phyloP scores from a whole-genome alignment of 2,888 invertebrate species.

The Drosophila neoperkinsi region DNA sequence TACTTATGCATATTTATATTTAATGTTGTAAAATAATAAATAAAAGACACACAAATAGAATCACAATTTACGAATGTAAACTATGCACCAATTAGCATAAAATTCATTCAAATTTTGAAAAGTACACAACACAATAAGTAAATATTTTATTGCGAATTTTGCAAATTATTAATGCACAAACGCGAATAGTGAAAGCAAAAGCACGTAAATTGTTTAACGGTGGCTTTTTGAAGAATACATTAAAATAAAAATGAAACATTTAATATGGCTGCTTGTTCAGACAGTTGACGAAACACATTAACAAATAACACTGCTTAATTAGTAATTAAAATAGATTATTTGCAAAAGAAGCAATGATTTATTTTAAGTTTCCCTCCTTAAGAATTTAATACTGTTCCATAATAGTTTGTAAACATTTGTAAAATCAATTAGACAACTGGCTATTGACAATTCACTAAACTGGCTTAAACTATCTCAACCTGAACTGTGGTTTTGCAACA shows the following conservation, averaged over 20 bases:
- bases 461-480: neutral
- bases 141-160: neutral
- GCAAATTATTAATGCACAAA: conserved; percentile 7
- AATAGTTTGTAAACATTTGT: neutral
- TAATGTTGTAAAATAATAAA: neutral
- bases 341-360: neutral
- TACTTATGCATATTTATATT: neutral
- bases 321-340: neutral
- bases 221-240: conserved; percentile 1
- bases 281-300: neutral
- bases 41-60: neutral
- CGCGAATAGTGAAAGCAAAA: neutral
- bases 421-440: neutral
- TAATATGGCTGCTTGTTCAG: neutral
- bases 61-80: neutral
- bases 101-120: neutral
- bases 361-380: neutral
- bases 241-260: neutral
- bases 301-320: neutral
- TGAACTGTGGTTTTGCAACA: neutral
- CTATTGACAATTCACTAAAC: neutral
- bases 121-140: neutral
- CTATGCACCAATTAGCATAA: neutral
- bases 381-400: neutral
- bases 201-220: neutral